A percentile compares a stretch with the other conserved stretches of the same genome.
Evolutionary conservation across 2,797 vertebrate genomes (phyloP).

Genomic region (Catamblyrhynchus diadema): DNA sequence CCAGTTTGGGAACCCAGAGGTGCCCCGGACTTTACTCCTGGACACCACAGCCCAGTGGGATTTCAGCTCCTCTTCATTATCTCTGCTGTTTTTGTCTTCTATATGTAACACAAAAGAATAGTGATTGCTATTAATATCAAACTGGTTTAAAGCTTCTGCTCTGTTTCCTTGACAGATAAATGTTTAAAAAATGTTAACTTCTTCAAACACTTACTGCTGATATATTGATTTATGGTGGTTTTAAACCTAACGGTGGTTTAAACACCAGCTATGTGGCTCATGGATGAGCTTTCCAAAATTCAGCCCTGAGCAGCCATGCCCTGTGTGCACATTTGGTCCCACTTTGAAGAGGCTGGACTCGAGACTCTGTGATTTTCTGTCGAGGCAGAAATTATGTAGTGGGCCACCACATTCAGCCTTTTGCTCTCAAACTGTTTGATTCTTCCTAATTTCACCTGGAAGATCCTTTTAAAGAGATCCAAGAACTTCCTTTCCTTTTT

Average conservation of each 20-base stretch:
- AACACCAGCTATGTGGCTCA: not conserved
- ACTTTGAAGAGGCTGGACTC: not conserved
- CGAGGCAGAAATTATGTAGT: not conserved
- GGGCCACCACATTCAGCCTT: not conserved
- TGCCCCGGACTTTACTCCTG: not conserved
- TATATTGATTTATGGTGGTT: not conserved
- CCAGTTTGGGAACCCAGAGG: not conserved
- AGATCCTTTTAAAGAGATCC: not conserved
- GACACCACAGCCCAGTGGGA: not conserved
- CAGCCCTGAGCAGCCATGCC: rapidly evolving
- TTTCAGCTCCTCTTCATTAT: not conserved
- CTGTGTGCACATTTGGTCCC: not conserved
- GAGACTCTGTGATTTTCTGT: not conserved
- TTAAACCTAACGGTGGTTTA: not conserved
- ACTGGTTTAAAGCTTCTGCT: not conserved
- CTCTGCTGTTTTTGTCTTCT: not conserved
- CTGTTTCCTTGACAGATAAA: not conserved
- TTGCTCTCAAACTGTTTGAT: not conserved
- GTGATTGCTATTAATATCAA: not conserved
- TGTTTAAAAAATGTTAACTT: not conserved
- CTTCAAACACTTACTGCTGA: not conserved
- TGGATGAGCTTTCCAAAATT: not conserved
- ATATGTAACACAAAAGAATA: not conserved
- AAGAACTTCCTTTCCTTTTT: not conserved
- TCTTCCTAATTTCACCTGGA: not conserved